These are phyloP conservation scores for Sebastes vulpes DNA, from an alignment of 2,797 vertebrate genomes.

Conservation along the genomic window DNA sequence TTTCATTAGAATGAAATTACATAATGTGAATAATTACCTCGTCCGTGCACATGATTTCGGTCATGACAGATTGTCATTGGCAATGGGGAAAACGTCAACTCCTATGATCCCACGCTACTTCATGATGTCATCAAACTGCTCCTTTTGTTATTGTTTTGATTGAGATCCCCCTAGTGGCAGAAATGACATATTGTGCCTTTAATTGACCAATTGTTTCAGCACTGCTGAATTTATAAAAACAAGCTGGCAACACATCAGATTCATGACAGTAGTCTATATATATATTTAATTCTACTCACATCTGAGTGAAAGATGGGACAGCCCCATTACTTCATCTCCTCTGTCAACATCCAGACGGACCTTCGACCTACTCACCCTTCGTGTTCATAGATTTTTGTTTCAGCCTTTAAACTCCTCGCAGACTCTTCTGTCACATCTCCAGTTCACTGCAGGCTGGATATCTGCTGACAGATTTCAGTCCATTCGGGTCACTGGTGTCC, in stretches of 20 bases:
- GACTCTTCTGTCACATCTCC: slow-evolving; percentile 8
- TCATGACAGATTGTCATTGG: no score
- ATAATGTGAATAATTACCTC: no score
- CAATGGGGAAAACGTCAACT: no score
- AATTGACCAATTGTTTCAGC: background rate
- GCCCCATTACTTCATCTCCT: background rate
- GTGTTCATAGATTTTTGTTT: slow-evolving; percentile 23
- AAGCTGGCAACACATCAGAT: background rate
- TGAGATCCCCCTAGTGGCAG: no score
- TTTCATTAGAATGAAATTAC: no score
- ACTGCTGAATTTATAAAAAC: background rate
- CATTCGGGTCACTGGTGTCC: slow-evolving; percentile 36
- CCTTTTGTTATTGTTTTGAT: no score
- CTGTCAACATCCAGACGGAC: slow-evolving; percentile 2
- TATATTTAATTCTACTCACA: background rate
- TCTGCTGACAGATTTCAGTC: slow-evolving; percentile 44
- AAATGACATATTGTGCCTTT: no score
- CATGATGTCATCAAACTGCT: no score
- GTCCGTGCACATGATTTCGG: no score
- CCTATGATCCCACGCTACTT: no score
- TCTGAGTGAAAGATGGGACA: background rate
- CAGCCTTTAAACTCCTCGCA: slow-evolving; percentile 2
- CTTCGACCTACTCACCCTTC: background rate
- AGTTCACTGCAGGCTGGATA: slow-evolving; percentile 12
- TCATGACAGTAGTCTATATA: background rate